Conservation (phyloP, 2,113 vertebrate genomes). For the Eptesicus fuscus region DNA sequence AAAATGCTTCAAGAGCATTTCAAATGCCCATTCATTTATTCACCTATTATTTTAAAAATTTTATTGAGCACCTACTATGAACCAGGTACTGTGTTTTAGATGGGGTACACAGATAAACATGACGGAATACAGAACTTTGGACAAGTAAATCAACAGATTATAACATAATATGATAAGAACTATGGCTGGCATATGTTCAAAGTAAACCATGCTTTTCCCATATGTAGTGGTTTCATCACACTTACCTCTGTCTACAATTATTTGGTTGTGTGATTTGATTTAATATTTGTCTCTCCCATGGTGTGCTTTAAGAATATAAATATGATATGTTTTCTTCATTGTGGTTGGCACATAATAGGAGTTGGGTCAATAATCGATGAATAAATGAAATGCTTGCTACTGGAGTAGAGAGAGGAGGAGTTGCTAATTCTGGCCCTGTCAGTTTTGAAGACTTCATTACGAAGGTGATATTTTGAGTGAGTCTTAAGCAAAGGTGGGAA, state of each 20-base stretch:
- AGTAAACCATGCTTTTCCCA: not conserved
- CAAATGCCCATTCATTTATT: not conserved
- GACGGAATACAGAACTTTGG: not conserved
- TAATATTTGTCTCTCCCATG: constrained; percentile 25
- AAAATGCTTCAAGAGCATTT: not conserved
- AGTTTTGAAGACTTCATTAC: constrained; percentile 2
- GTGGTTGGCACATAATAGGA: not conserved
- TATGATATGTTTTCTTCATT: not conserved
- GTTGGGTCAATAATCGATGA: not conserved
- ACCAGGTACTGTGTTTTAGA: not conserved
- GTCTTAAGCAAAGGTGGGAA: not conserved
- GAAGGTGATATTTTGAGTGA: not conserved
- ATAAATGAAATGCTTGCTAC: not conserved
- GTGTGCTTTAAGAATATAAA: constrained; percentile 12
- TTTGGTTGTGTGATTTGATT: constrained; percentile 17
- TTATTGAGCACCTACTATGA: not conserved
- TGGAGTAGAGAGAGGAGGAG: not conserved
- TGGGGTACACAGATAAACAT: not conserved
- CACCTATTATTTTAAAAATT: not conserved
- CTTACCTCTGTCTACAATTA: constrained; percentile 10
- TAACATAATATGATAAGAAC: not conserved
- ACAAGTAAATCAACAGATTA: not conserved
- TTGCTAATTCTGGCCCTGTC: not conserved
- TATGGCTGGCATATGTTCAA: not conserved
- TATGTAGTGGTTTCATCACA: not conserved